Percentiles rank a stretch among this genome's conserved stretches.
phyloP scores from a whole-genome alignment of 1,140 invertebrate genomes.

The Trichonephila inaurata region DNA sequence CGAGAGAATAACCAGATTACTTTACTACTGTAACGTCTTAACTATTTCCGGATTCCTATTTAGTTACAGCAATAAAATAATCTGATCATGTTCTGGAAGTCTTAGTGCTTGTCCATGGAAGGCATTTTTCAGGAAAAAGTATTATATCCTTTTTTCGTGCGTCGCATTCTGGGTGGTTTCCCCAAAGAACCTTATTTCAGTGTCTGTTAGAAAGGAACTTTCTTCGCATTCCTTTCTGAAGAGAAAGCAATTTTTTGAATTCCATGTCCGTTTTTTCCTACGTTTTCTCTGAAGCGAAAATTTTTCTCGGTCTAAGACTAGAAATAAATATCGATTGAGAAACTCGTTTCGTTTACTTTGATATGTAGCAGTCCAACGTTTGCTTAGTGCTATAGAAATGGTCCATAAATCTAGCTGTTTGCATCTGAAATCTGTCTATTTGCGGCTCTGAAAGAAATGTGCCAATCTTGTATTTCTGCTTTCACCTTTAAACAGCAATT shows the following conservation, averaged over 20 bases:
- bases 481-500: background rate
- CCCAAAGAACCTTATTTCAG: background rate
- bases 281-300: slow-evolving; percentile 28
- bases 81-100: slow-evolving; percentile 10
- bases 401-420: slow-evolving; percentile 48
- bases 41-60: background rate
- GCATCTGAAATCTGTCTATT: slow-evolving; percentile 36
- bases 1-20: background rate
- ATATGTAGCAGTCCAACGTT: slow-evolving; percentile 26
- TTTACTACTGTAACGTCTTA: background rate
- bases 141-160: background rate
- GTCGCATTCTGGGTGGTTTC: background rate
- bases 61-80: background rate
- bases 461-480: background rate
- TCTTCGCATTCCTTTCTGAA: background rate
- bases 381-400: slow-evolving; percentile 7
- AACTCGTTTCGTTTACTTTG: slow-evolving; percentile 31
- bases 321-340: slow-evolving; percentile 54
- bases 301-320: background rate
- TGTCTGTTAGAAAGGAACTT: slow-evolving; percentile 4
- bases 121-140: background rate
- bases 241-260: slow-evolving; percentile 49
- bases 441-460: slow-evolving; percentile 1
- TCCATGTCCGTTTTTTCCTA: slow-evolving; percentile 28
- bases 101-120: background rate